Evolutionary conservation across 2,888 invertebrate species (phyloP).

Genomic region (Parnassius apollo): DNA sequence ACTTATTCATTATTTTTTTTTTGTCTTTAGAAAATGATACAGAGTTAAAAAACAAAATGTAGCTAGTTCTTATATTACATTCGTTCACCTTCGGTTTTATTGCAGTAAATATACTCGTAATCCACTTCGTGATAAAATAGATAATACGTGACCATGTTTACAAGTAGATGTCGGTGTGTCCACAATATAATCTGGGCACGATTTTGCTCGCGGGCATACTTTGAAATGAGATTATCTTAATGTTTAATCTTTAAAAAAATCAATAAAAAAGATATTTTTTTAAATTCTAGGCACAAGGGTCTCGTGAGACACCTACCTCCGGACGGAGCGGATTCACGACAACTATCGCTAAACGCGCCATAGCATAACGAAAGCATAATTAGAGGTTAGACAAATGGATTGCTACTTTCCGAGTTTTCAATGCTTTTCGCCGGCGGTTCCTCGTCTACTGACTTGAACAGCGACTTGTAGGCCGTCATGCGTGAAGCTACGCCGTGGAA

Average conservation of each 20-base stretch:
- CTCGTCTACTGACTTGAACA: conserved; percentile 37
- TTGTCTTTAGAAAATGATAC: too few relatives aligned
- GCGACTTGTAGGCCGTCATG: conserved; percentile 9
- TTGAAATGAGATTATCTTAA: conserved; percentile 2
- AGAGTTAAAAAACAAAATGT: too few relatives aligned
- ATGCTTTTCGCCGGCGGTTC: conserved; percentile 53
- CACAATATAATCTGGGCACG: conserved; percentile 18
- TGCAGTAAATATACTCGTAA: conserved; percentile 16
- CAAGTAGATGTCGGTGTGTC: conserved; percentile 13
- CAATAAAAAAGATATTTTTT: conserved; percentile 2
- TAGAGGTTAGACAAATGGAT: conserved; percentile 19
- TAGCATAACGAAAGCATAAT: conserved; percentile 16
- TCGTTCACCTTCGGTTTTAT: conserved; percentile 5
- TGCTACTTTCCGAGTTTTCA: conserved; percentile 31
- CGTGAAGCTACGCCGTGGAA: conserved; percentile 10
- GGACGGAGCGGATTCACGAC: not conserved
- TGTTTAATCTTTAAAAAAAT: conserved; percentile 10
- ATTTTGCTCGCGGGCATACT: conserved; percentile 12
- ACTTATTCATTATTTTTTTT: too few relatives aligned
- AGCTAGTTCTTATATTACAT: conserved; percentile 2
- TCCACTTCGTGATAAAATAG: conserved; percentile 8
- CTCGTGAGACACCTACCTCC: not conserved
- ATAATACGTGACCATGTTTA: conserved; percentile 23
- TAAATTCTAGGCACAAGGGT: not conserved
- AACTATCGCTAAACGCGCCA: conserved; percentile 5